Conservation (phyloP, 2,113 vertebrate genomes). For the Phrynosoma platyrhinos region DNA sequence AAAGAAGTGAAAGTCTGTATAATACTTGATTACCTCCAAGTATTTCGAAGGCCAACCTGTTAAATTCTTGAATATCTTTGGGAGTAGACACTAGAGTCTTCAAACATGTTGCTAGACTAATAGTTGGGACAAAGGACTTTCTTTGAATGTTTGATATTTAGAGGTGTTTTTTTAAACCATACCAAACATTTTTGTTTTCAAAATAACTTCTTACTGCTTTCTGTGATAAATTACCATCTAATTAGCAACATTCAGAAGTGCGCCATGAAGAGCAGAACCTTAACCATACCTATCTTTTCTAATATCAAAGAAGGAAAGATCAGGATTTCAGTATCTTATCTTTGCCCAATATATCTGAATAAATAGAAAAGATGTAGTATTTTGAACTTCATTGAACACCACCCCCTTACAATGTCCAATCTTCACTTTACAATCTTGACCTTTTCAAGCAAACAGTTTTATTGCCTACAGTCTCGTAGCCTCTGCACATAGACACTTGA, state of each 20-base stretch:
- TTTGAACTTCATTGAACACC: background rate
- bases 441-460: too few relatives aligned
- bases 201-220: background rate
- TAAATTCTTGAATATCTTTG: background rate
- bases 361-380: background rate
- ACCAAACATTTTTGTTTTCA: background rate
- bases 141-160: background rate
- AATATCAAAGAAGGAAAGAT: background rate
- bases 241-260: background rate
- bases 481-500: accelerated
- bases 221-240: background rate
- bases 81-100: background rate
- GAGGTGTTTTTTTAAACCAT: background rate
- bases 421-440: background rate
- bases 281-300: background rate
- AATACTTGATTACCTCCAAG: background rate
- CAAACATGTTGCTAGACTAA: background rate
- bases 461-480: accelerated
- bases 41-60: background rate
- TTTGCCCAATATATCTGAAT: background rate
- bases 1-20: background rate
- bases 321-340: background rate
- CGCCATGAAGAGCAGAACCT: background rate
- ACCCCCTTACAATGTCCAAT: background rate
- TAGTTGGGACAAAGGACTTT: background rate